Evolutionary conservation across 1,140 invertebrate genomes (phyloP).

Genomic region (Gyrodactylus salaris): DNA sequence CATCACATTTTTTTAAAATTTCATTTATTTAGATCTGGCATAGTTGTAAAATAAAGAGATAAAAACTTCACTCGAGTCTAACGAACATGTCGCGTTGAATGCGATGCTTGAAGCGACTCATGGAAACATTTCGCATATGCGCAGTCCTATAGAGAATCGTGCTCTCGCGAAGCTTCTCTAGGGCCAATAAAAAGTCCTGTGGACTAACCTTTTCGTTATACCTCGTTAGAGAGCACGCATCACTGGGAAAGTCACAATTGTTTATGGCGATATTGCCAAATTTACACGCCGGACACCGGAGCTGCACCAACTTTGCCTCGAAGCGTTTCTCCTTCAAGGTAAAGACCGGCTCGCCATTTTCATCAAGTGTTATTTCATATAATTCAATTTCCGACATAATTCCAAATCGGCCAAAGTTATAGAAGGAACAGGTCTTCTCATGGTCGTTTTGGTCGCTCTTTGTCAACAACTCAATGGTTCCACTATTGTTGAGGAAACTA

Average conservation of each 20-base stretch:
- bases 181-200: not conserved
- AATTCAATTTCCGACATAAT: not conserved
- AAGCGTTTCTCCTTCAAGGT: not conserved
- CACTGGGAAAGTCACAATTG: not conserved
- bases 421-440: not conserved
- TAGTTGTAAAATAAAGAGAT: no score
- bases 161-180: not conserved
- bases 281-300: not conserved
- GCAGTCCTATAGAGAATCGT: not conserved
- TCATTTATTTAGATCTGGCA: no score
- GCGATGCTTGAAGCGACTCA: not conserved
- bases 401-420: not conserved
- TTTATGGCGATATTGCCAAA: not conserved
- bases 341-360: not conserved
- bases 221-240: not conserved
- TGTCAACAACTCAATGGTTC: not conserved
- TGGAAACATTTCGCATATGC: not conserved
- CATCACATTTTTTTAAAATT: no score
- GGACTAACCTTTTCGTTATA: not conserved
- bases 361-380: not conserved
- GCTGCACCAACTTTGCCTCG: not conserved
- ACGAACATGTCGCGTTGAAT: not conserved
- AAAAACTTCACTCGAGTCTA: no score
- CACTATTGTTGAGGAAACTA: not conserved
- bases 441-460: not conserved